phyloP scores from a whole-genome alignment of 2,888 invertebrate genomes.

The Bembecia ichneumoniformis region DNA sequence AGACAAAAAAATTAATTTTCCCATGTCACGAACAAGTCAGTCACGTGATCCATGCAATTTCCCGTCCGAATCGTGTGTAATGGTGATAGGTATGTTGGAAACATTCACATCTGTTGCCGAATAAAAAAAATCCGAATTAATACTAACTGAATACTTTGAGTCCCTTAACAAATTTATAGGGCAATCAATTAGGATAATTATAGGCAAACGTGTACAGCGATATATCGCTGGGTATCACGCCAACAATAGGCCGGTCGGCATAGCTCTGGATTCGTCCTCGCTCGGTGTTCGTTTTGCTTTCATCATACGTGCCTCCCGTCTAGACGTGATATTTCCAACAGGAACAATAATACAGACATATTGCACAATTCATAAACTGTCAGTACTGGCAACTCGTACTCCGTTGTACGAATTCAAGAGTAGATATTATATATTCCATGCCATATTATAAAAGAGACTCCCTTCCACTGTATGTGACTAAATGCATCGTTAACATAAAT shows the following conservation, averaged over 20 bases:
- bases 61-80: neutral
- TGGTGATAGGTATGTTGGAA: neutral
- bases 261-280: neutral
- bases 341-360: slow-evolving; percentile 40
- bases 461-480: too few species aligned
- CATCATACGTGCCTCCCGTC: slow-evolving; percentile 50
- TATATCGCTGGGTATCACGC: slow-evolving; percentile 57
- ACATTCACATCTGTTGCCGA: neutral
- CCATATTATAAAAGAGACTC: too few species aligned
- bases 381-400: neutral
- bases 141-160: neutral
- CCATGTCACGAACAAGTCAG: slow-evolving; percentile 27
- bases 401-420: neutral
- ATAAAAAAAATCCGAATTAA: neutral
- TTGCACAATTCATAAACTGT: slow-evolving; percentile 23
- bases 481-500: too few species aligned
- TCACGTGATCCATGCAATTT: slow-evolving; percentile 18
- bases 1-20: slow-evolving; percentile 24
- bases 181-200: slow-evolving; percentile 54
- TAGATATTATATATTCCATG: too few species aligned
- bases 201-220: slow-evolving; percentile 38
- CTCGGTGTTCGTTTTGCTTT: slow-evolving; percentile 47
- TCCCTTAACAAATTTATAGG: slow-evolving; percentile 32
- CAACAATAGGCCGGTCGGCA: slow-evolving; percentile 56
- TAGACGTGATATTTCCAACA: slow-evolving; percentile 63